phyloP scores from a whole-genome alignment of 2,888 invertebrate species.

The Nudaria mundana region DNA sequence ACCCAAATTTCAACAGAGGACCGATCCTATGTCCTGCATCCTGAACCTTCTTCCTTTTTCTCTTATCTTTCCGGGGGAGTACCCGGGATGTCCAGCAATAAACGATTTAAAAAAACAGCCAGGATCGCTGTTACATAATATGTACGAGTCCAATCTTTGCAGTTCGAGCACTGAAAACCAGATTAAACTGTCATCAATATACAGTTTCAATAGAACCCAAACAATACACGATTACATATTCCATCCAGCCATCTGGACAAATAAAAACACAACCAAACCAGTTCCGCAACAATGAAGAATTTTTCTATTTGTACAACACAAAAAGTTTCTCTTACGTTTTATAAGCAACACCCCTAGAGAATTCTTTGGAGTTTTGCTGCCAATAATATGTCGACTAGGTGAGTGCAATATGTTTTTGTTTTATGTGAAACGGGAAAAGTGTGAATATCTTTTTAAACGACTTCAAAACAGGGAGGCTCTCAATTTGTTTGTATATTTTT shows the following conservation, averaged over 20 bases:
- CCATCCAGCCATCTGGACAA: conserved; percentile 21
- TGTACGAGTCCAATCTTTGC: too few species aligned
- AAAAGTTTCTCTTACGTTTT: conserved; percentile 37
- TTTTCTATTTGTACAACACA: conserved; percentile 35
- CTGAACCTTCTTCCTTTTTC: too few species aligned
- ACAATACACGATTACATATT: conserved; percentile 7
- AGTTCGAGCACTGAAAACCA: too few species aligned
- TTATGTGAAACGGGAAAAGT: not conserved
- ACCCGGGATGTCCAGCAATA: too few species aligned
- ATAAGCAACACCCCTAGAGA: conserved; percentile 36
- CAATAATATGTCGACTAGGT: conserved; percentile 18
- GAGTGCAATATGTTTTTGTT: conserved; percentile 8
- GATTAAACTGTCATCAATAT: not conserved
- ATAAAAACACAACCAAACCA: conserved; percentile 20
- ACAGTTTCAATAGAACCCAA: not conserved
- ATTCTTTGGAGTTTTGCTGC: conserved; percentile 30
- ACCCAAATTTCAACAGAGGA: too few species aligned
- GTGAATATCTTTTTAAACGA: too few species aligned
- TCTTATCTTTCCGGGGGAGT: too few species aligned
- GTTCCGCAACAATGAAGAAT: conserved; percentile 52
- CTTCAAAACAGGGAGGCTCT: too few species aligned
- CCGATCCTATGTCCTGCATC: too few species aligned
- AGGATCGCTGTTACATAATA: too few species aligned
- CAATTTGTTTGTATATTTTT: too few species aligned
- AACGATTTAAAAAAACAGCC: too few species aligned